Base-by-base conservation (phyloP, 2,888 invertebrate species). In the Sialis fuliginosa region DNA sequence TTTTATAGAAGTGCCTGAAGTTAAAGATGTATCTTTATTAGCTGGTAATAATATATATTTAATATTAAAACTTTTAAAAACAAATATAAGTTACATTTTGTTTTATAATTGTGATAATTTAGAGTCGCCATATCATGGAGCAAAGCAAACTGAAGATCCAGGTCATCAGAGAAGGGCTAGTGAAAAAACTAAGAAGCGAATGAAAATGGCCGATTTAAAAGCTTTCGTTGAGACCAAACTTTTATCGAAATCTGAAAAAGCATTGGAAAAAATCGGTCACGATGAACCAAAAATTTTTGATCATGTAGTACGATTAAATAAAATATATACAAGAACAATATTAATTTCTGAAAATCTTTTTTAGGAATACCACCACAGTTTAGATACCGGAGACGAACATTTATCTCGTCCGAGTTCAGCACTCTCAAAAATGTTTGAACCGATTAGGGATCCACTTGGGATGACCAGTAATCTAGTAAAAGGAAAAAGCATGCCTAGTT, bases 401-500 rank as follows among this genome's bases (percentile, higher is more conserved):
- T 66, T 86, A 44, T 76, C 81, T 0, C 74, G 81, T 53, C 84
- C 81, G 2, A 78, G 77, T 40, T 75, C 85, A 1, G 76, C 76
- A 45, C 72, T 76, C 46, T 77, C 79, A 42, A 79, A 79, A 52
- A 60, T 65, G 55, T 65, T 64, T 49, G 65, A 63, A 49, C 58
- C 59, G 6, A 52, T 56, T 7, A 46, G 47, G 10, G 49, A 51
- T 41, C 47, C 48, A n/a, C 37, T 47, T 13, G 60, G 65, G 37
- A 63, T 62, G 51, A 68, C 74, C 10, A 74, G 76, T 46, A 88
- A 86, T 64, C 71, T 92, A 45, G 82, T 88, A 50, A 89, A 93
- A 71, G 92, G 93, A 50, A 92, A 92, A 68, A 93, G 92, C 71
- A 91, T 95, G 91, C 93, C 93, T 4, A 91, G 91, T 60, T 70